phyloP scores from a whole-genome alignment of 2,797 vertebrate species.

The Chrosomus eos region DNA sequence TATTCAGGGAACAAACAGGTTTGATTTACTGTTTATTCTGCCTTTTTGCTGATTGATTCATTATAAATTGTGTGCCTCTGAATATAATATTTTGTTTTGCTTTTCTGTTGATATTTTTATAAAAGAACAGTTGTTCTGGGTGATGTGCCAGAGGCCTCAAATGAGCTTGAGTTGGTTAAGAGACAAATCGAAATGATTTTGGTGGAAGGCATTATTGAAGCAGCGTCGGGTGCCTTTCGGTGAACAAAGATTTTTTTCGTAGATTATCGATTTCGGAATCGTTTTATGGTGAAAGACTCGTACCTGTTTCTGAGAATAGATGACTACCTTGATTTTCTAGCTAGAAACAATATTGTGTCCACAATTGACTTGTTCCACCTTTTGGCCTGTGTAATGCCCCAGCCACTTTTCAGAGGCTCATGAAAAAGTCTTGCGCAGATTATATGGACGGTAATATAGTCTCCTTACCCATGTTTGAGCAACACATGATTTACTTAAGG shows the following conservation, averaged over 20 bases:
- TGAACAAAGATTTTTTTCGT: not conserved
- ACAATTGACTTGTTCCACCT: not conserved
- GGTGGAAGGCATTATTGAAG: too few species aligned
- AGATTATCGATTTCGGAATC: not conserved
- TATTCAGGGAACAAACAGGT: too few species aligned
- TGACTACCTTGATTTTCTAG: not conserved
- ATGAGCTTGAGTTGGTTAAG: not conserved
- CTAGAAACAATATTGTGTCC: not conserved
- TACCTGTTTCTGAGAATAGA: not conserved
- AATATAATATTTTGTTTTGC: too few species aligned
- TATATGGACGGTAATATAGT: conserved; percentile 23
- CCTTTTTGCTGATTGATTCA: too few species aligned
- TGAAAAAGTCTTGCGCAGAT: not conserved
- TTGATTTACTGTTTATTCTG: too few species aligned
- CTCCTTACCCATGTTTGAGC: conserved; percentile 30
- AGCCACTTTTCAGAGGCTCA: not conserved
- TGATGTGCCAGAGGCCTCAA: too few species aligned
- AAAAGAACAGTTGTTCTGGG: too few species aligned
- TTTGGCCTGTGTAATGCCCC: not conserved
- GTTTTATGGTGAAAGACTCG: not conserved
- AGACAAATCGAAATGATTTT: not conserved
- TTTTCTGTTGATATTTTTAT: too few species aligned
- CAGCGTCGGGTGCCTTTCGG: not conserved
- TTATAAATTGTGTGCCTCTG: too few species aligned
- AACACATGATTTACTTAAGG: conserved; percentile 19